Evolutionary conservation across 2,888 invertebrate species (phyloP).

Genomic region (Thysanoteuthis rhombus): DNA sequence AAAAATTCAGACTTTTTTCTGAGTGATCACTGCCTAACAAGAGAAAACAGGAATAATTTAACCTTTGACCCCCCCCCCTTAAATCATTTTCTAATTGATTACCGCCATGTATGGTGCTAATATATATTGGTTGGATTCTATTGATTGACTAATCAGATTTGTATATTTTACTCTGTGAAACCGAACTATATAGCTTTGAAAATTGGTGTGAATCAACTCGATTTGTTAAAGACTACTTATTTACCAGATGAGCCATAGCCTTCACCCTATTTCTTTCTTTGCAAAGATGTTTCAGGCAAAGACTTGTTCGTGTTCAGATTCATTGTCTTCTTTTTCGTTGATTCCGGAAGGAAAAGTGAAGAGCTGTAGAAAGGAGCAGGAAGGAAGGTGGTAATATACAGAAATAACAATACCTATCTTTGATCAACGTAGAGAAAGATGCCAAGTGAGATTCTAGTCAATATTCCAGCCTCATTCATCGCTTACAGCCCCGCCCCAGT

Average conservation of each 20-base stretch:
- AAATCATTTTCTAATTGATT: no score
- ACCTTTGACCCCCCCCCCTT: no score
- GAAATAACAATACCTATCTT: neutral
- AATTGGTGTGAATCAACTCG: neutral
- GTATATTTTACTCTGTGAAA: no score
- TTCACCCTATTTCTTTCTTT: neutral
- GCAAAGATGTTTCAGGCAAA: neutral
- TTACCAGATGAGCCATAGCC: neutral
- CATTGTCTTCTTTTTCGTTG: neutral
- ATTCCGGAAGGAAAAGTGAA: neutral
- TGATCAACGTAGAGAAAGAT: neutral
- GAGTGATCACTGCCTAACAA: no score
- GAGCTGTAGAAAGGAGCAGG: neutral
- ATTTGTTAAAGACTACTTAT: no score
- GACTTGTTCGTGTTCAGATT: neutral
- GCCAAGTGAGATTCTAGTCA: neutral
- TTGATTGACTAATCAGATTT: no score
- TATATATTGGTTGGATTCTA: no score
- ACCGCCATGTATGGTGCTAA: no score
- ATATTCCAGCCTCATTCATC: neutral
- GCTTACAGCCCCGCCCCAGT: neutral
- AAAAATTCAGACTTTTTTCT: no score
- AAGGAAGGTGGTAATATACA: neutral
- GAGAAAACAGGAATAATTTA: no score
- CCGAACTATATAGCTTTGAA: neutral